phyloP scores from a whole-genome alignment of 2,888 invertebrate genomes.

The Arctia plantaginis region DNA sequence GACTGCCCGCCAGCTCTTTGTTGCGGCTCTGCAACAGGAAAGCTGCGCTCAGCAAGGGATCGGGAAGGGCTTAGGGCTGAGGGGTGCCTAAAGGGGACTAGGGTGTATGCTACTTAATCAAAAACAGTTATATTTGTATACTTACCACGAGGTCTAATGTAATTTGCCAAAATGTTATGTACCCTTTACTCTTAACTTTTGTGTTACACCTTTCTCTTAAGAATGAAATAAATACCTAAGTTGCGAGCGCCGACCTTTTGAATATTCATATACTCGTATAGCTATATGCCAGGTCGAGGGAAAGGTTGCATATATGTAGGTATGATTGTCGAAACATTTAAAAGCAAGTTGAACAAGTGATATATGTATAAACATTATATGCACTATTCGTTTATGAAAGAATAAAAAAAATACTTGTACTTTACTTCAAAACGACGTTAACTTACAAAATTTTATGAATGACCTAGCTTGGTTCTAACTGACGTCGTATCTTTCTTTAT shows the following conservation, averaged over 20 bases:
- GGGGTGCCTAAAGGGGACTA: constrained; percentile 7
- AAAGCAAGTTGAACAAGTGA: background rate
- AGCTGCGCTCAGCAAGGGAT: constrained; percentile 71
- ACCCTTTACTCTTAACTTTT: background rate
- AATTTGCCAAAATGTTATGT: background rate
- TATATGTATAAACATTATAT: background rate
- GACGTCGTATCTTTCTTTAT: background rate
- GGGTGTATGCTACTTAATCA: constrained; percentile 18
- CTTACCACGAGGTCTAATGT: background rate
- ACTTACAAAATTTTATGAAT: background rate
- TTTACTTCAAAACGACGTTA: background rate
- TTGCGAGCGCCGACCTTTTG: background rate
- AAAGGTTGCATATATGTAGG: background rate
- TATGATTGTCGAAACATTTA: background rate
- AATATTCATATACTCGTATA: background rate
- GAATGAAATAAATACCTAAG: background rate
- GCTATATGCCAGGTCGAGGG: background rate
- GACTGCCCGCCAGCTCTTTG: constrained; percentile 69
- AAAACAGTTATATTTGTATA: background rate
- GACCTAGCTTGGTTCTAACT: background rate
- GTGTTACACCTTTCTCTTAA: background rate
- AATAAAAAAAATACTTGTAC: background rate
- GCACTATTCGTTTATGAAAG: background rate
- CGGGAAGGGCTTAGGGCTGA: constrained; percentile 36
- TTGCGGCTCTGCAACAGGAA: constrained; percentile 86